Evolutionary conservation across 2,113 vertebrate genomes (phyloP).

Genomic region (Heteronetta atricapilla): DNA sequence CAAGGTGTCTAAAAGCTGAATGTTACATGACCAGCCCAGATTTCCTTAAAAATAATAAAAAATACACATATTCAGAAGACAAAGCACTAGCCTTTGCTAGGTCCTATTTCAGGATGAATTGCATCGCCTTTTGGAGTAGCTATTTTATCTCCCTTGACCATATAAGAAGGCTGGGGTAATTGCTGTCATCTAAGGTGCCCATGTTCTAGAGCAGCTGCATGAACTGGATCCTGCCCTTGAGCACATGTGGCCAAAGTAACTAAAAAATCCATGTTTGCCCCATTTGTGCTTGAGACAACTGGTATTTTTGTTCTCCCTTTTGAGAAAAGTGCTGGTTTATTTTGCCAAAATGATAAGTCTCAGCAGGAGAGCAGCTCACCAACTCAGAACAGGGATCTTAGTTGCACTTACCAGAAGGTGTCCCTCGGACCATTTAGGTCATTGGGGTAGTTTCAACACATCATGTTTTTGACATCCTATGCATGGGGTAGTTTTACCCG

Average conservation of each 20-base stretch:
- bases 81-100: not conserved
- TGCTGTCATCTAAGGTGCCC: not conserved
- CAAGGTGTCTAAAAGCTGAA: not conserved
- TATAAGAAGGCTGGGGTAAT: not conserved
- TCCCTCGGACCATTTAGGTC: not conserved
- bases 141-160: not conserved
- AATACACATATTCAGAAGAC: not conserved
- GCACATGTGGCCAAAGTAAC: not conserved
- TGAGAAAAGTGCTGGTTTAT: not conserved
- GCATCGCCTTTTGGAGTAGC: not conserved
- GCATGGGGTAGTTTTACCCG: not conserved
- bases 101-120: not conserved
- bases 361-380: not conserved
- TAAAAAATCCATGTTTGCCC: not conserved
- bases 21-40: not conserved
- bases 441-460: not conserved
- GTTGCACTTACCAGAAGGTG: constrained; percentile 3
- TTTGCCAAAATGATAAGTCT: not conserved
- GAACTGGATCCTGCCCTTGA: not conserved
- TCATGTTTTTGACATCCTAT: not conserved
- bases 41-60: not conserved
- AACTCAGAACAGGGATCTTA: not conserved
- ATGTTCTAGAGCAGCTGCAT: not conserved
- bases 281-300: not conserved
- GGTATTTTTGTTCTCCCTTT: not conserved